Base-by-base conservation (phyloP, 2,797 vertebrate species). In the Sparus aurata region DNA sequence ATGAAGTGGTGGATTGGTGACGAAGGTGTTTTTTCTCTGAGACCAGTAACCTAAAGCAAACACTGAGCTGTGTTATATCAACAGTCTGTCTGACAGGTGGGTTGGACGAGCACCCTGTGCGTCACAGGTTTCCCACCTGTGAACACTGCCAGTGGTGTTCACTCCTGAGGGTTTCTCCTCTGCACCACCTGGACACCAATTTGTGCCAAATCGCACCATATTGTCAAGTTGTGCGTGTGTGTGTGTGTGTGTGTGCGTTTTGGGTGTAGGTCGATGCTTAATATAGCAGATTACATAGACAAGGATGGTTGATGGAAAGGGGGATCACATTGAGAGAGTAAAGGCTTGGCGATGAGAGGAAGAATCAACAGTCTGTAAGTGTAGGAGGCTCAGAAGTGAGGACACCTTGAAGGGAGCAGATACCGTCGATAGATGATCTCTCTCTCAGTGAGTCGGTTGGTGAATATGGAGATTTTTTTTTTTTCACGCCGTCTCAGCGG, bases 111-210 rank as follows among this genome's bases (percentile, higher is more conserved):
- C 15, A 41, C 23, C 17, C 16, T 34, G 12, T 2, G 22, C 16
- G 15, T 57, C 53, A 55, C 47, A n/a, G 45, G 34, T 59, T 41
- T 57, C 49, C 62, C 73, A 70, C 66, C 69, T 84, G 69, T n/a
- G 53, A 71, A 20, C 43, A 3, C 54, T 0, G 23, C 53, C 62
- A 45, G 16, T 22, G 52, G 22, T 41, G 59, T 57, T 74, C 30
- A 9, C 23, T 66, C 43, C 22, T 23, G 7, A 77, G 61, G 53
- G 74, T 71, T 52, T 71, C 75, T 82, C 62, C 58, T 71, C 69
- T 47, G 75, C 78, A 69, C 81, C 85, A 78, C 79, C 75, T 81
- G 83, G 27, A 12, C 73, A n/a, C 38, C 64, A 34, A 11, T 53
- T 59, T 57, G 63, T 77, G 84, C 82, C 83, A 80, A 34, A 73